Evolutionary conservation across 2,888 invertebrate species (phyloP).

Genomic region (Perdita meconis): DNA sequence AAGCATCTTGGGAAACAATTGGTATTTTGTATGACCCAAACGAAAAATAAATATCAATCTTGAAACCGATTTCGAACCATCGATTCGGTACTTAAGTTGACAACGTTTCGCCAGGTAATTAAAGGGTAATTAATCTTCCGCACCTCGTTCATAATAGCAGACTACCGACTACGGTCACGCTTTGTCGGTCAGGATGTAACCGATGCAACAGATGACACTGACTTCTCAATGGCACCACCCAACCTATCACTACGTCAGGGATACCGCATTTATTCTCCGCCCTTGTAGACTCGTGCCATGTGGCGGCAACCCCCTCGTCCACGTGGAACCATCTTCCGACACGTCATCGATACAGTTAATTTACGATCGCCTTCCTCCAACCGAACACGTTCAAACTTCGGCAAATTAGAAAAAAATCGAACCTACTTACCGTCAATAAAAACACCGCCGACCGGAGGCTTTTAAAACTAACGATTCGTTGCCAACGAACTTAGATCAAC

Average conservation of each 20-base stretch:
- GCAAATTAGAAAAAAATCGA: conserved; percentile 9
- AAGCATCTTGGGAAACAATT: no score
- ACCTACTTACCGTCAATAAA: no score
- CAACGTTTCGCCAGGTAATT: conserved; percentile 49
- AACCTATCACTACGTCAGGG: conserved; percentile 62
- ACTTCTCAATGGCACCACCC: conserved; percentile 70
- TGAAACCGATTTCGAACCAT: conserved; percentile 51
- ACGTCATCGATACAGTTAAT: conserved; percentile 74
- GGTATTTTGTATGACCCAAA: no score
- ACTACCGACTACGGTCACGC: conserved; percentile 68
- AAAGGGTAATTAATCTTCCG: conserved; percentile 63
- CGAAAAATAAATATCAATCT: no score
- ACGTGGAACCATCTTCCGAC: conserved; percentile 63
- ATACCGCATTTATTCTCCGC: conserved; percentile 66
- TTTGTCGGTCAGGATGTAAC: conserved; percentile 72
- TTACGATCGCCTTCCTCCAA: conserved; percentile 62
- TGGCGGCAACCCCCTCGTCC: conserved; percentile 68
- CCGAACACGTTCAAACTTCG: conserved; percentile 30
- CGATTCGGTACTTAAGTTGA: conserved; percentile 25
- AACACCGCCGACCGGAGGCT: no score
- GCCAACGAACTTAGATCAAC: no score
- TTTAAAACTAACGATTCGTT: no score
- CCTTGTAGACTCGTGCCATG: conserved; percentile 78
- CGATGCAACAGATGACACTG: conserved; percentile 82
- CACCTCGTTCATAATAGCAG: conserved; percentile 57